These are phyloP conservation scores for Helogale parvula DNA, from an alignment of 2,113 vertebrate species.

Conservation along the genomic window DNA sequence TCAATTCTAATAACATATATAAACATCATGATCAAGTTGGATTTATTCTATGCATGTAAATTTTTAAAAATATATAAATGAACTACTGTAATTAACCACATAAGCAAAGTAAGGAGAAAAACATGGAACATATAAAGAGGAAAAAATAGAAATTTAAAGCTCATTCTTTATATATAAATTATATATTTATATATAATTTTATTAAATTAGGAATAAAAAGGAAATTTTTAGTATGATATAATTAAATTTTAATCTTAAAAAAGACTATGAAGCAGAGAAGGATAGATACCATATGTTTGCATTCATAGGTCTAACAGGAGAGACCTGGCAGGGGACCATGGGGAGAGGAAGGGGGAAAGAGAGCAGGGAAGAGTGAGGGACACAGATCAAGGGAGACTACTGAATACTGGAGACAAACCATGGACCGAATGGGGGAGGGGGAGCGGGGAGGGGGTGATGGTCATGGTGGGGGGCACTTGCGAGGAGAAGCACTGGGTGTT, in stretches of 20 bases:
- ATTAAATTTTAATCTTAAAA: background rate
- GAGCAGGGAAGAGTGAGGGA: too few species aligned
- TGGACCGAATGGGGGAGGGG: too few species aligned
- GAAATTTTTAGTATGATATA: background rate
- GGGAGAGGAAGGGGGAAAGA: too few species aligned
- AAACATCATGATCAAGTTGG: background rate
- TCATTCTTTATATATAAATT: background rate
- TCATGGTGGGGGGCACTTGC: too few species aligned
- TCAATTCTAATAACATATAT: background rate
- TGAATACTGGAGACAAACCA: too few species aligned
- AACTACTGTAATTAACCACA: background rate
- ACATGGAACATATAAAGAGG: background rate
- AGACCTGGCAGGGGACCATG: too few species aligned
- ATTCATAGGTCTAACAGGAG: too few species aligned
- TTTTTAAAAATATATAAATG: background rate
- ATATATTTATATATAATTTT: background rate
- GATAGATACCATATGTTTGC: too few species aligned
- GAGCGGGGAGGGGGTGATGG: too few species aligned
- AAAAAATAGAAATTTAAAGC: background rate
- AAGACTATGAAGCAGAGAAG: too few species aligned
- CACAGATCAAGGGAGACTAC: too few species aligned
- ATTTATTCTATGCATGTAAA: background rate
- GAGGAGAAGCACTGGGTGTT: too few species aligned
- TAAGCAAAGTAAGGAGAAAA: background rate
- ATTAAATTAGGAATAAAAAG: background rate